Evolutionary conservation across 2,113 vertebrate genomes (phyloP).

Genomic region (Danionella cerebrum): DNA sequence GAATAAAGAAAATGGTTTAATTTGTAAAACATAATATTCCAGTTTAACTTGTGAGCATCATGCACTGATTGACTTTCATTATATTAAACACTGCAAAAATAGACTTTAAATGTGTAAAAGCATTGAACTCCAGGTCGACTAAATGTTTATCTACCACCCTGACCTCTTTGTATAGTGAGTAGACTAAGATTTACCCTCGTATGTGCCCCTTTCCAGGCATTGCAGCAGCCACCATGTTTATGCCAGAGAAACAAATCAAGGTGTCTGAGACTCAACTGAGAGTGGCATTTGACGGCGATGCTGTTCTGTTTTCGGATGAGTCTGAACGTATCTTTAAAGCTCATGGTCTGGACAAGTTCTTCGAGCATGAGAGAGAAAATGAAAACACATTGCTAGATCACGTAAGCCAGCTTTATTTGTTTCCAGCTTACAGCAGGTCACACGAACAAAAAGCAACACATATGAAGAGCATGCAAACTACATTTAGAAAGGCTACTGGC

Average conservation of each 20-base stretch:
- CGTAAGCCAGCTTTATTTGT: slow-evolving; percentile 56
- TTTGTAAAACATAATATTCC: background rate
- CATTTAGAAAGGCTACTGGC: background rate
- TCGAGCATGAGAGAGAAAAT: slow-evolving; percentile 84
- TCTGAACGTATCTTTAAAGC: slow-evolving; percentile 95
- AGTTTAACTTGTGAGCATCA: too few relatives aligned
- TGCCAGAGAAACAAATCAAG: slow-evolving; percentile 70
- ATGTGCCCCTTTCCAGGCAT: slow-evolving; percentile 67
- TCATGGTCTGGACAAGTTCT: slow-evolving; percentile 92
- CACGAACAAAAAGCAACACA: too few relatives aligned
- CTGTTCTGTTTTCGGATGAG: slow-evolving; percentile 95
- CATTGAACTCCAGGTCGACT: background rate
- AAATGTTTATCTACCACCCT: slow-evolving; percentile 1
- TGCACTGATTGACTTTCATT: background rate
- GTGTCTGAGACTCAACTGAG: slow-evolving; percentile 85
- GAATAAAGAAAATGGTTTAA: background rate
- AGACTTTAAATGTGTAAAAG: background rate
- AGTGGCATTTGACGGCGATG: slow-evolving; percentile 92
- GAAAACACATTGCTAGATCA: slow-evolving; percentile 91
- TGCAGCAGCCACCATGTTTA: slow-evolving; percentile 94
- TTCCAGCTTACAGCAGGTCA: too few relatives aligned
- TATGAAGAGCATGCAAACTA: background rate
- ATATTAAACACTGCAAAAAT: background rate
- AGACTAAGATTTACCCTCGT: background rate
- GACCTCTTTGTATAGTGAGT: slow-evolving; percentile 5